These are phyloP conservation scores for Cyclina sinensis DNA, from an alignment of 1,140 invertebrate species.

Conservation along the genomic window DNA sequence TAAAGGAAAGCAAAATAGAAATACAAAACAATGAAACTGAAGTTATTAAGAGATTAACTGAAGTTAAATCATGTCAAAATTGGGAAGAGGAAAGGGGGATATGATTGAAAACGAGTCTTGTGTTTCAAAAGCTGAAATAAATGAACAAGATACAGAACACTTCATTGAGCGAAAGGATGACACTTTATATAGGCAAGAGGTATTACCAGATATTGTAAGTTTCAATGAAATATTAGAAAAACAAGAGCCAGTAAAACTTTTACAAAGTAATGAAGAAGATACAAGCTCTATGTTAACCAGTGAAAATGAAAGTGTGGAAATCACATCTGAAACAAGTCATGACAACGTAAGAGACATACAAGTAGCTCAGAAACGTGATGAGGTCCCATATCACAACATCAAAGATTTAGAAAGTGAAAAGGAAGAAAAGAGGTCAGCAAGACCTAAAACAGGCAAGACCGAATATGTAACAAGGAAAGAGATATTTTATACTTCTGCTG, in stretches of 20 bases:
- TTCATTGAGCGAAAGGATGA: neutral
- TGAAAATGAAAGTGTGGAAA: neutral
- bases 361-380: neutral
- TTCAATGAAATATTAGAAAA: neutral
- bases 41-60: neutral
- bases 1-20: neutral
- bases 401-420: slow-evolving; percentile 47
- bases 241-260: too few relatives aligned
- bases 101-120: neutral
- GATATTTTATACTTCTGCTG: slow-evolving; percentile 77
- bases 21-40: neutral
- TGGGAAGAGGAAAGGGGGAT: neutral
- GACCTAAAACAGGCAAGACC: neutral
- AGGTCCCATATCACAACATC: slow-evolving; percentile 3
- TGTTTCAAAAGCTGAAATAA: neutral
- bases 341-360: neutral
- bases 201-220: neutral
- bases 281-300: neutral
- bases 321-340: neutral
- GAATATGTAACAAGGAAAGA: slow-evolving; percentile 71
- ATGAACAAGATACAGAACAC: slow-evolving; percentile 5
- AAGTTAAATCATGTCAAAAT: too few relatives aligned
- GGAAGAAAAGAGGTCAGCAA: neutral
- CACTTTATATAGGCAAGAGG: neutral
- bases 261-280: neutral